These are phyloP conservation scores for Xestia rhomboidea DNA, from an alignment of 2,888 invertebrate species.

Conservation along the genomic window DNA sequence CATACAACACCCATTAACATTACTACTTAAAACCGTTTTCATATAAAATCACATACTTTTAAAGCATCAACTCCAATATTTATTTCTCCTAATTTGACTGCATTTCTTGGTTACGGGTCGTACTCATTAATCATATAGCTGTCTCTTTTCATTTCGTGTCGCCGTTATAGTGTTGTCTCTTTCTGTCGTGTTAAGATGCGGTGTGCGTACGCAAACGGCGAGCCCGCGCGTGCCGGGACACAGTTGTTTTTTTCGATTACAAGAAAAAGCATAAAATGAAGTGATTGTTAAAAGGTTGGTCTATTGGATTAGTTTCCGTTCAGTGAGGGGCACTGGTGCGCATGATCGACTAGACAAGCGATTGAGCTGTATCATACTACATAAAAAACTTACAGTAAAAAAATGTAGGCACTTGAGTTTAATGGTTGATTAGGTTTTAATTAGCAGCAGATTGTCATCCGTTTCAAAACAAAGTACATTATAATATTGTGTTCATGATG, in stretches of 20 bases:
- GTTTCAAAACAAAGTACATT: not conserved
- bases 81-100: conserved; percentile 89
- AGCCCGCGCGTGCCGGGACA: conserved; percentile 85
- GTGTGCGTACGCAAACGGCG: conserved; percentile 80
- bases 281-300: conserved; percentile 75
- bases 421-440: not conserved
- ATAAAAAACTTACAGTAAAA: not conserved
- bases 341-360: conserved; percentile 29
- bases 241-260: conserved; percentile 80
- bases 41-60: conserved; percentile 55
- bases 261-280: conserved; percentile 86
- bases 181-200: conserved; percentile 80
- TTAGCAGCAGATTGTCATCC: not conserved
- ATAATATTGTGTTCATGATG: not conserved
- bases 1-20: conserved; percentile 2
- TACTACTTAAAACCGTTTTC: conserved; percentile 42
- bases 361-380: conserved; percentile 19
- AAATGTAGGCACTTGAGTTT: not conserved
- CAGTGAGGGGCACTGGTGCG: conserved; percentile 42
- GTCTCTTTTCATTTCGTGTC: conserved; percentile 69
- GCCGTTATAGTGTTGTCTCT: conserved; percentile 69
- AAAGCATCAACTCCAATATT: conserved; percentile 80
- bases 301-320: conserved; percentile 82
- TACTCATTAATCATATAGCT: conserved; percentile 82
- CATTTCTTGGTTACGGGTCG: conserved; percentile 85